These are phyloP conservation scores for Helostoma temminkii DNA, from an alignment of 2,797 vertebrate genomes.

Conservation along the genomic window DNA sequence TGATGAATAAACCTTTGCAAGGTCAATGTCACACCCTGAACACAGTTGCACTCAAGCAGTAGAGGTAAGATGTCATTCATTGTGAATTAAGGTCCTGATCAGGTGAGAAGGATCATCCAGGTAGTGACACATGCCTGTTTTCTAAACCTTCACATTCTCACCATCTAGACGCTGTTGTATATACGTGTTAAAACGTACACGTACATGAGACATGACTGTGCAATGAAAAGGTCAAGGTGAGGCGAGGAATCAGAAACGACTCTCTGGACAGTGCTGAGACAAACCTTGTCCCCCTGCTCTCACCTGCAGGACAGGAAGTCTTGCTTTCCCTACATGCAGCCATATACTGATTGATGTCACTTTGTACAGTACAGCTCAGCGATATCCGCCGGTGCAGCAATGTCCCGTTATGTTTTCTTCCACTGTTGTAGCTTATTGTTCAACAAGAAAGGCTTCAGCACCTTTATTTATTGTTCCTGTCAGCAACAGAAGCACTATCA, in stretches of 20 bases:
- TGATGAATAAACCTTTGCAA: no score
- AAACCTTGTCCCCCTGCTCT: constrained; percentile 9
- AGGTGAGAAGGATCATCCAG: constrained; percentile 7
- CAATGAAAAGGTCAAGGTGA: constrained; percentile 12
- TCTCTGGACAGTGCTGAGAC: constrained; percentile 8
- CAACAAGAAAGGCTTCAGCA: not conserved
- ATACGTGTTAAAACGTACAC: constrained; percentile 15
- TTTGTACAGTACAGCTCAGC: constrained; percentile 59
- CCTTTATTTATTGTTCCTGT: not conserved
- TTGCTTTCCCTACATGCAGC: constrained; percentile 42
- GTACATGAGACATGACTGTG: constrained; percentile 46
- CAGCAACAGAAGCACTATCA: not conserved
- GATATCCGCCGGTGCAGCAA: not conserved
- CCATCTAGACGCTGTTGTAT: constrained; percentile 6
- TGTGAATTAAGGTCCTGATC: constrained; percentile 17
- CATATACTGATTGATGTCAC: constrained; percentile 70
- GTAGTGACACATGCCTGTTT: not conserved
- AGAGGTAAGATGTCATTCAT: not conserved
- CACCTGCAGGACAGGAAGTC: constrained; percentile 45
- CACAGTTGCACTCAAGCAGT: no score
- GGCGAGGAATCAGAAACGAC: constrained; percentile 13
- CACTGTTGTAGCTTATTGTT: constrained; percentile 33
- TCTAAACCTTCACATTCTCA: not conserved
- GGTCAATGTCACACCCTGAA: no score
- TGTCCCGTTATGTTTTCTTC: constrained; percentile 3